Evolutionary conservation across 2,797 vertebrate species (phyloP).

Genomic region (Eulemur albifrons): DNA sequence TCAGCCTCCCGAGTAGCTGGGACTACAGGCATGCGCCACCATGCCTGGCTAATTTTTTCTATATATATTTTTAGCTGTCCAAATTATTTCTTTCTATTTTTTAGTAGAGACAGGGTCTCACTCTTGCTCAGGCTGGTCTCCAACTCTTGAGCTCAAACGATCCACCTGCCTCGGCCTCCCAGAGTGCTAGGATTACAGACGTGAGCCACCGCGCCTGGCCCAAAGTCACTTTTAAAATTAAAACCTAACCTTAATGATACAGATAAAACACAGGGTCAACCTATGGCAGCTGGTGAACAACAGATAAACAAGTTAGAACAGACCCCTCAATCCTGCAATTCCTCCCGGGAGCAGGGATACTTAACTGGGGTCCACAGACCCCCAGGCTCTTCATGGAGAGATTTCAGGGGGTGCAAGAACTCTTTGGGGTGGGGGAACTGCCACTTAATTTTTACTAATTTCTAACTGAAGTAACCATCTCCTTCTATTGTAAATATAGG

Average conservation of each 20-base stretch:
- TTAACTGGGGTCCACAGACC: not conserved
- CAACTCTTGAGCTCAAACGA: too few species aligned
- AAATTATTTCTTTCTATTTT: too few species aligned
- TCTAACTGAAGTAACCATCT: not conserved
- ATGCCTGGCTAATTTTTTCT: too few species aligned
- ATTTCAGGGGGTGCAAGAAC: not conserved
- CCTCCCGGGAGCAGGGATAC: not conserved
- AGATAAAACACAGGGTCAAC: not conserved
- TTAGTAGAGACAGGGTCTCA: too few species aligned
- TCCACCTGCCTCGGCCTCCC: too few species aligned
- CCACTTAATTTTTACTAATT: not conserved
- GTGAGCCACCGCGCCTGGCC: too few species aligned
- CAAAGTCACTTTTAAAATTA: slow-evolving; percentile 25
- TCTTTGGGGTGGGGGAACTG: not conserved
- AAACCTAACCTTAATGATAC: not conserved
- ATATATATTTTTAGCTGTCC: too few species aligned
- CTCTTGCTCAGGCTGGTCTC: too few species aligned
- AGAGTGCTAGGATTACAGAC: too few species aligned
- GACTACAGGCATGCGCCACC: too few species aligned
- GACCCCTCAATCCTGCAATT: not conserved
- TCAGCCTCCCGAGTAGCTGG: too few species aligned
- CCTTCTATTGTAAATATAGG: not conserved
- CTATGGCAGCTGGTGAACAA: not conserved
- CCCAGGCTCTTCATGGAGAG: not conserved
- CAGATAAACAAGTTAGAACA: not conserved